Evolutionary conservation across 2,797 vertebrate genomes (phyloP).

Genomic region (Cirrhinus molitorella): DNA sequence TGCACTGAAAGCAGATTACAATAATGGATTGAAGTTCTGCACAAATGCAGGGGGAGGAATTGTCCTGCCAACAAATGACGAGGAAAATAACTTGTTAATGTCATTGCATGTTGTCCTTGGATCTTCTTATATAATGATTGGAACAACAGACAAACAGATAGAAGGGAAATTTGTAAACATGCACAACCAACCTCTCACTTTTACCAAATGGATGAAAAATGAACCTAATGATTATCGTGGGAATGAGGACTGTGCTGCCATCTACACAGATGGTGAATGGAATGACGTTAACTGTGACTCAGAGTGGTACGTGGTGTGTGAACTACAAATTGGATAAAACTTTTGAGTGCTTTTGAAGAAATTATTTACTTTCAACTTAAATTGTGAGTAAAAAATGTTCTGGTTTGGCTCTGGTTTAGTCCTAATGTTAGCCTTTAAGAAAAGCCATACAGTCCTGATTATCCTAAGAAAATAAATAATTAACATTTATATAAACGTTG

Average conservation of each 20-base stretch:
- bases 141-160: neutral
- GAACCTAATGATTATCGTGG: neutral
- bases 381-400: neutral
- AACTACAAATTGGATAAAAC: neutral
- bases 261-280: neutral
- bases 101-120: neutral
- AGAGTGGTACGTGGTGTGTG: neutral
- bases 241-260: neutral
- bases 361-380: neutral
- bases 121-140: neutral
- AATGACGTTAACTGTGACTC: neutral
- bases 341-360: neutral
- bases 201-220: neutral
- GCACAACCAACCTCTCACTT: neutral
- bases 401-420: neutral
- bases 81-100: neutral
- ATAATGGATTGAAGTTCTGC: conserved; percentile 22
- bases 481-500: conserved; percentile 14
- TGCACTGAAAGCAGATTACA: neutral
- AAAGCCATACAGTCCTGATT: neutral
- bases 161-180: neutral
- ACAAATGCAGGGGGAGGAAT: conserved; percentile 20
- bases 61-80: conserved; percentile 10
- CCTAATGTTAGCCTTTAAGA: neutral
- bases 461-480: neutral